Base-by-base conservation (phyloP, 2,113 vertebrate species). In the Capra hircus region DNA sequence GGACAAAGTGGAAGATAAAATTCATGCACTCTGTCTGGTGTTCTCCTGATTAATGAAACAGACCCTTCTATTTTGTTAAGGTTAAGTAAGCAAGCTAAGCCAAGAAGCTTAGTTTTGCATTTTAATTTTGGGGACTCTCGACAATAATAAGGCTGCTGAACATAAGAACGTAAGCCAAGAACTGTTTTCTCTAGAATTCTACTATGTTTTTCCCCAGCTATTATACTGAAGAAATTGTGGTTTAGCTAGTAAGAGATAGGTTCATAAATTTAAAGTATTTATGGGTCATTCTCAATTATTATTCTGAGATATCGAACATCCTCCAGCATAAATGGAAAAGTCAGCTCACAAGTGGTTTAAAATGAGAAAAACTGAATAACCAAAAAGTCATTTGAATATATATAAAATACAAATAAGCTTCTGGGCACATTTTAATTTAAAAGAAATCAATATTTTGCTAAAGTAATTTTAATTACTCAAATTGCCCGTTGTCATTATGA, bases 31-130 rank as follows among this genome's bases (percentile, higher is more conserved):
- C 91, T 95, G 80, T 95, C 94, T 97, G 74, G 23, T 97, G 91
- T 50, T 1, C 97, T 98, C 98, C 97, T 92, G 98, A 98, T 98
- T 98, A 98, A 98, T 98, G 94, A 98, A 98, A 97, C 71, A 74
- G 74, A 92, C 82, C 43, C 91, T 98, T 98, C 85, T 89, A 95
- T 96, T 98, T 98, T 98, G 98, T 98, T 98, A 97, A 98, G 95
- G 87, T 96, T 98, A 96, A 98, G 85, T 55, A 99, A 98, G 88
- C 60, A 93, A 95, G 86, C 45, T 28, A 95, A 97, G 88, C 23
- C 83, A 96, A 96, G 95, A 98, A 98, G 98, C 78, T 80, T 52
- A 95, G 89, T 78, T 96, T 90, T 98, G 71, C 53, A 16, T 98
- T 97, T 98, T 98, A 97, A 97, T 98, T 98, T 98, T 95, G 92